phyloP scores from a whole-genome alignment of 2,113 vertebrate genomes.

The Cyphomyrus discorhynchus region DNA sequence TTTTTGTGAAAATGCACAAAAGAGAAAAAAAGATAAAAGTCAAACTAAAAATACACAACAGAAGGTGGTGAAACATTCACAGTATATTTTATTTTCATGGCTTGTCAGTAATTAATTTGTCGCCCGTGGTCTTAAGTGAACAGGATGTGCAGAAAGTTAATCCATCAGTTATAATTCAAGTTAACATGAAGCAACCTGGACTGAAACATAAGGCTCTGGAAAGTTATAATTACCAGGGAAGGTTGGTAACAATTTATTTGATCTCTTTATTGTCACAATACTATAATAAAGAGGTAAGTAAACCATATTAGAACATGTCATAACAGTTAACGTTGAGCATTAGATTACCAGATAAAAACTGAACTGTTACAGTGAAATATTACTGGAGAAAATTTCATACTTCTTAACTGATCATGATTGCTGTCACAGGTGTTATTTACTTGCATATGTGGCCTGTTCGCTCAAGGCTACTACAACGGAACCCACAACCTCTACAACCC shows the following conservation, averaged over 20 bases:
- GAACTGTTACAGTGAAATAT: neutral
- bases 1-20: neutral
- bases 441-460: neutral
- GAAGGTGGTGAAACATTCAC: neutral
- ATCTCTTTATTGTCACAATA: neutral
- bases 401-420: neutral
- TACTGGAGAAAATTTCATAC: neutral
- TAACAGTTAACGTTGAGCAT: neutral
- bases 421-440: neutral
- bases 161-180: neutral
- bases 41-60: neutral
- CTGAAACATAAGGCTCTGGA: neutral
- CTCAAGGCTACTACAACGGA: neutral
- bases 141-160: neutral
- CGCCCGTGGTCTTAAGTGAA: neutral
- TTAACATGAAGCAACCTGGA: neutral
- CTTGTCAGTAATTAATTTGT: neutral
- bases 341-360: neutral
- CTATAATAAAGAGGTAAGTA: neutral
- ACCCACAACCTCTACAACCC: neutral
- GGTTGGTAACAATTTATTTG: neutral
- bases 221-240: neutral
- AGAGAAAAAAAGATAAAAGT: neutral
- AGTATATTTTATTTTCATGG: neutral
- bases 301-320: neutral